Conservation (phyloP, 1,140 invertebrate species). For the Arctopsyche grandis region DNA sequence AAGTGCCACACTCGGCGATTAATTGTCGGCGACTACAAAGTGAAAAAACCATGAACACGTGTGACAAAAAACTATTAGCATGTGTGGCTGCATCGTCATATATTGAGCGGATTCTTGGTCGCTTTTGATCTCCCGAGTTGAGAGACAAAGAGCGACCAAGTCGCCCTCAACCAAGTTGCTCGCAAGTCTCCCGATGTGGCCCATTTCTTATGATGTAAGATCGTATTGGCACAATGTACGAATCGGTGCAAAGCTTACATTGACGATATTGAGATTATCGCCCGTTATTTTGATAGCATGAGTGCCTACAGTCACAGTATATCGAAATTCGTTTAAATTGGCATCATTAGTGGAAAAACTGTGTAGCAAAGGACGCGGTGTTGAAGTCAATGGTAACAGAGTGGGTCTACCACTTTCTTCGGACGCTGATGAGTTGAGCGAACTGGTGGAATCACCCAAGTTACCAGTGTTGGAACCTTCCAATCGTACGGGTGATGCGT, state of each 20-base stretch:
- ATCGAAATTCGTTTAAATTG: slow-evolving; percentile 85
- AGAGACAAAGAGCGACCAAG: no score
- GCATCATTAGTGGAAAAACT: slow-evolving; percentile 86
- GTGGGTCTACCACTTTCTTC: slow-evolving; percentile 69
- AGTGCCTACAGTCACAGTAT: slow-evolving; percentile 80
- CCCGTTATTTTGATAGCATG: slow-evolving; percentile 86
- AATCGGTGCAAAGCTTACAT: slow-evolving; percentile 67
- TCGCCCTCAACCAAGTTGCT: no score
- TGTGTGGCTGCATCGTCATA: no score
- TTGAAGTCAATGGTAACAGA: slow-evolving; percentile 62
- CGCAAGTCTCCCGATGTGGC: no score
- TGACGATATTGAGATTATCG: slow-evolving; percentile 82
- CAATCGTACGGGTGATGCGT: slow-evolving; percentile 86
- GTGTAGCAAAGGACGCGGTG: slow-evolving; percentile 73
- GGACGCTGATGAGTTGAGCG: slow-evolving; percentile 79
- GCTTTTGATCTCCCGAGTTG: no score
- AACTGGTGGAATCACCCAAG: slow-evolving; percentile 68
- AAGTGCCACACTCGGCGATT: no score
- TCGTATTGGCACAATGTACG: slow-evolving; percentile 3
- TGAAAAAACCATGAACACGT: no score
- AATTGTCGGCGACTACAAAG: no score
- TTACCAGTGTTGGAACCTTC: slow-evolving; percentile 58
- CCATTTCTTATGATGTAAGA: no score
- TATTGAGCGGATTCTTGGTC: no score
- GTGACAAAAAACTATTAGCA: no score